These are phyloP conservation scores for Macrobrachium rosenbergii DNA, from an alignment of 1,140 invertebrate species.

Conservation along the genomic window DNA sequence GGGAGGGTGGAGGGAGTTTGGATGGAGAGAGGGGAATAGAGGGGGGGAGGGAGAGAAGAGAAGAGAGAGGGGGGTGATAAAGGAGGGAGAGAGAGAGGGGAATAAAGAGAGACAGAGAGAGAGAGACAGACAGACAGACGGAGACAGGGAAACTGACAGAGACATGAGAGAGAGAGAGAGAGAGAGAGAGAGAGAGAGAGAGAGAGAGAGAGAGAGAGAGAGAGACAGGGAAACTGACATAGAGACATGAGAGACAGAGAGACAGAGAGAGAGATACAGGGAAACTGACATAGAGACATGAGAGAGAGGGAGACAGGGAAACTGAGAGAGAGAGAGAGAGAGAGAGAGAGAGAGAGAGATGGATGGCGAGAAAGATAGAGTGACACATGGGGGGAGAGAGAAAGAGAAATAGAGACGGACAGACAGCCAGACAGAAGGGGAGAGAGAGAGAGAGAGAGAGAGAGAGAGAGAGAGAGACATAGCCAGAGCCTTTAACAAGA, in stretches of 20 bases:
- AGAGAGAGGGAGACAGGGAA: no score
- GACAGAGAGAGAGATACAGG: neutral
- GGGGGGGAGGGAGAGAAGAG: neutral
- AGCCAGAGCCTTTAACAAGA: no score
- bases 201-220: neutral
- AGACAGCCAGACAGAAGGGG: no score
- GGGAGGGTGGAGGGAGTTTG: no score
- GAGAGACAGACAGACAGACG: neutral
- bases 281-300: no score
- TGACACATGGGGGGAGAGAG: no score
- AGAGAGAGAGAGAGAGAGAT: no score
- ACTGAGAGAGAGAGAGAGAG: no score
- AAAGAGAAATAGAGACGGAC: no score
- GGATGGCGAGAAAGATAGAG: no score
- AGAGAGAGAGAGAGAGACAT: no score
- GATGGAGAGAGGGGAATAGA: conserved; percentile 21
- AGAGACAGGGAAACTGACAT: neutral
- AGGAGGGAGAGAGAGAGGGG: conserved; percentile 3
- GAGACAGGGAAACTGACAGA: neutral
- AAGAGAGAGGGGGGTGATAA: neutral
- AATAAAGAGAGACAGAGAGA: neutral
- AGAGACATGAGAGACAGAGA: neutral
- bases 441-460: no score
- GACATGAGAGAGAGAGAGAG: neutral
- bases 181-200: neutral